Evolutionary conservation across 2,797 vertebrate genomes (phyloP).

Genomic region (Lepilemur septentrionalis): DNA sequence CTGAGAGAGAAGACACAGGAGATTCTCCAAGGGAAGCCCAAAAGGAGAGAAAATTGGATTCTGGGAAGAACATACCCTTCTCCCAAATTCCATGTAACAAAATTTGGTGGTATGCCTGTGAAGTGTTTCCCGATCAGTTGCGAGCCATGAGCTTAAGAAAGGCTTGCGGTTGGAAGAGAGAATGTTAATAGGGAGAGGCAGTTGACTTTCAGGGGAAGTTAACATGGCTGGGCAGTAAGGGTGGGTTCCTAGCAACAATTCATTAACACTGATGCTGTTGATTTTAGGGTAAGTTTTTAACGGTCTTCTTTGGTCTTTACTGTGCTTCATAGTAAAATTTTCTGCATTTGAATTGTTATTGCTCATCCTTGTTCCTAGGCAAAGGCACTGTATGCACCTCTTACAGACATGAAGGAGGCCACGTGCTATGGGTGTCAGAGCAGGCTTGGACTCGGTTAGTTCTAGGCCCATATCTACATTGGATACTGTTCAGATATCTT

Average conservation of each 20-base stretch:
- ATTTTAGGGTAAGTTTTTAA: not conserved
- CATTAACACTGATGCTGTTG: not conserved
- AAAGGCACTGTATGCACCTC: not conserved
- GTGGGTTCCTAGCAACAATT: not conserved
- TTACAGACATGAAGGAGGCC: not conserved
- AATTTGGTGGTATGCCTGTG: not conserved
- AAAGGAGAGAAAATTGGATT: not conserved
- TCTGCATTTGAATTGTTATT: not conserved
- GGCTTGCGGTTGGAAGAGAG: not conserved
- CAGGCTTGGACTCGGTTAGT: not conserved
- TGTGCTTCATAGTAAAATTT: not conserved
- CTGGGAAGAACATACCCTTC: not conserved
- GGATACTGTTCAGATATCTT: constrained; percentile 19
- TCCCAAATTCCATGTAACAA: not conserved
- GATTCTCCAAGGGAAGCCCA: not conserved
- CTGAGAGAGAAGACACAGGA: not conserved
- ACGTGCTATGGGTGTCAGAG: not conserved
- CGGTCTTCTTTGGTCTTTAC: not conserved
- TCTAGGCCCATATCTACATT: not conserved
- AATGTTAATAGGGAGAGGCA: not conserved
- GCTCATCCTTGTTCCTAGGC: not conserved
- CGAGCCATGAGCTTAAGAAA: not conserved
- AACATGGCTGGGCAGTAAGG: not conserved
- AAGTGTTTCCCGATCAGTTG: not conserved
- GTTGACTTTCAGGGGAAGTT: not conserved